A percentile compares a stretch with the other conserved stretches of the same genome.
Evolutionary conservation across 2,888 invertebrate species (phyloP).

Genomic region (Pristionchus mayeri): DNA sequence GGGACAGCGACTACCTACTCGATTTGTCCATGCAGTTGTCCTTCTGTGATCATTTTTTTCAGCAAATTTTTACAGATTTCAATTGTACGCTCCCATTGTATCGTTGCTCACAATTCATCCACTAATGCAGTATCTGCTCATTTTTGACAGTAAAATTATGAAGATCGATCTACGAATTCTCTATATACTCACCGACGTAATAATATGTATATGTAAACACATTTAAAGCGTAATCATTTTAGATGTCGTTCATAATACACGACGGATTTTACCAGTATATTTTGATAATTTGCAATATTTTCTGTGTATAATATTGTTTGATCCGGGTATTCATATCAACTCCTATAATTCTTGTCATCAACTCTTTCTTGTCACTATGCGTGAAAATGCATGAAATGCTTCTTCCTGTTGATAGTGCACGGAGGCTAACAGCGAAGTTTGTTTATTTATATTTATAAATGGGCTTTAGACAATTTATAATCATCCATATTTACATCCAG

Average conservation of each 20-base stretch:
- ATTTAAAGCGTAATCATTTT: too few species aligned
- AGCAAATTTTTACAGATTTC: background rate
- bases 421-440: background rate
- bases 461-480: too few species aligned
- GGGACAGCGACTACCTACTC: background rate
- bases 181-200: background rate
- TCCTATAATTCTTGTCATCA: background rate
- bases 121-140: slow-evolving; percentile 8
- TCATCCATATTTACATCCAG: too few species aligned
- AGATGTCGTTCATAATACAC: too few species aligned
- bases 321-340: background rate
- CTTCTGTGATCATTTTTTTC: too few species aligned
- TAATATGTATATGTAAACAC: too few species aligned
- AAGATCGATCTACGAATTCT: background rate
- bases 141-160: slow-evolving; percentile 9
- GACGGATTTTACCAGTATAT: too few species aligned
- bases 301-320: too few species aligned
- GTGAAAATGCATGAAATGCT: background rate
- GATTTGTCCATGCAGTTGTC: slow-evolving; percentile 7
- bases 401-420: background rate
- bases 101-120: background rate
- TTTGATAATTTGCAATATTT: too few species aligned
- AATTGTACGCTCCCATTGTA: background rate
- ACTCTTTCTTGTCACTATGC: background rate
- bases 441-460: too few species aligned